Evolutionary conservation across 2,113 vertebrate genomes (phyloP).

Genomic region (Onychorhynchus coronatus): DNA sequence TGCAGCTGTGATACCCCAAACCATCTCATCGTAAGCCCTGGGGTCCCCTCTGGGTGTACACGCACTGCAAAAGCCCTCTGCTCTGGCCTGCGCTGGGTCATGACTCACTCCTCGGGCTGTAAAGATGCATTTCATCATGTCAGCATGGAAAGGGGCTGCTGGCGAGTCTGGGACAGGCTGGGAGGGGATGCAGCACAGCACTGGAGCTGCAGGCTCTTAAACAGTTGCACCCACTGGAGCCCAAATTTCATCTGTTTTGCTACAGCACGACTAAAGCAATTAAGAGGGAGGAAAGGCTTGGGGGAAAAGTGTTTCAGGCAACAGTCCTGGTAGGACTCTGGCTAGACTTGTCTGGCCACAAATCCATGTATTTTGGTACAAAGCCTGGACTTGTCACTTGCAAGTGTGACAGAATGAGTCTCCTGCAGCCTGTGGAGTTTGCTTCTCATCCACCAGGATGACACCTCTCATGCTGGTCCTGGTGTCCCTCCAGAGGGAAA

Average conservation of each 20-base stretch:
- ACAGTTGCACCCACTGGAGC: neutral
- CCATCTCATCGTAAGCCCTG: neutral
- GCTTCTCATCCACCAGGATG: neutral
- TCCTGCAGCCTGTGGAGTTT: neutral
- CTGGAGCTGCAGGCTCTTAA: neutral
- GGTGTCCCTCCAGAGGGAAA: neutral
- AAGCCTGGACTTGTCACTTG: neutral
- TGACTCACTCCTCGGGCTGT: neutral
- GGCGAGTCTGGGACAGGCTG: neutral
- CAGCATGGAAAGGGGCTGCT: neutral
- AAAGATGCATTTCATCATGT: neutral
- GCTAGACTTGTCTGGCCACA: neutral
- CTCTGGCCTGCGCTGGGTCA: neutral
- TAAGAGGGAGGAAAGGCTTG: neutral
- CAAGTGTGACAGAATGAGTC: accelerated
- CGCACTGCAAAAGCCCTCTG: neutral
- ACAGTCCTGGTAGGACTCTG: neutral
- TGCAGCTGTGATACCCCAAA: neutral
- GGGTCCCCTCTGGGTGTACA: neutral
- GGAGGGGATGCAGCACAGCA: neutral
- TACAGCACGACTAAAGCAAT: neutral
- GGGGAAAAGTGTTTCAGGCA: neutral
- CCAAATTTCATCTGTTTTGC: neutral
- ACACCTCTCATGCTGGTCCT: neutral
- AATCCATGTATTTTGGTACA: neutral